Base-by-base conservation (phyloP, 2,113 vertebrate genomes). In the Peromyscus californicus region DNA sequence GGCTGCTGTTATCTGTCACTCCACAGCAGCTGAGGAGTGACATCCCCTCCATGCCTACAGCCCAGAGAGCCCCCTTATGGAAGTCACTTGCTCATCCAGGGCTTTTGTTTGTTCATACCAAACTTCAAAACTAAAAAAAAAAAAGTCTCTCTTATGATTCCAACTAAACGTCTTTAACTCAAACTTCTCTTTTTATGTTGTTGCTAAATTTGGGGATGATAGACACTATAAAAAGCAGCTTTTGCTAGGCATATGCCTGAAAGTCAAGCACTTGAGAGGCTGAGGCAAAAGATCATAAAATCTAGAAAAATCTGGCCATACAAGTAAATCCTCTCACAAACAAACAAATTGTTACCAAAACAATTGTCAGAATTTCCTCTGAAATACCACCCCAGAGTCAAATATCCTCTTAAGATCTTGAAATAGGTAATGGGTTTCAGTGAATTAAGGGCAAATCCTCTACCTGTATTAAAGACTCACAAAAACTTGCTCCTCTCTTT, bases 381-480 rank as follows among this genome's bases (percentile, higher is more conserved):
- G 51, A 33, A 94, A 83, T 29, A 85, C 10, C 39, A 13, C 29
- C 7, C 57, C 13, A 57, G 67, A 57, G 69, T 51, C 74, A 91
- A 93, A 70, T 57, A 93, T 63, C 72, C 82, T 19, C 12, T n/a
- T 69, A 94, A 9, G 10, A 22, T 76, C 42, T 93, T 51, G 45
- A 65, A 76, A n/a, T 31, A 72, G 13, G 59, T 80, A 65, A 88
- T 42, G 12, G 22, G 17, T 89, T 89, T 89, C 7, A 88, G 76
- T 33, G 79, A 54, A 84, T 75, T 69, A 90, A 85, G 42, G n/a
- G 89, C 42, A 95, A 69, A 90, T 85, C 63, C 39, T 57, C 7
- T 83, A 80, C 10, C 67, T 67, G 65, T 13, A 92, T 87, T 76
- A 39, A 95, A 70, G 3, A 76, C n/a, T 59, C 74, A 94, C 93